Conservation (phyloP, 2,113 vertebrate genomes). For the Oenanthe oenanthe region DNA sequence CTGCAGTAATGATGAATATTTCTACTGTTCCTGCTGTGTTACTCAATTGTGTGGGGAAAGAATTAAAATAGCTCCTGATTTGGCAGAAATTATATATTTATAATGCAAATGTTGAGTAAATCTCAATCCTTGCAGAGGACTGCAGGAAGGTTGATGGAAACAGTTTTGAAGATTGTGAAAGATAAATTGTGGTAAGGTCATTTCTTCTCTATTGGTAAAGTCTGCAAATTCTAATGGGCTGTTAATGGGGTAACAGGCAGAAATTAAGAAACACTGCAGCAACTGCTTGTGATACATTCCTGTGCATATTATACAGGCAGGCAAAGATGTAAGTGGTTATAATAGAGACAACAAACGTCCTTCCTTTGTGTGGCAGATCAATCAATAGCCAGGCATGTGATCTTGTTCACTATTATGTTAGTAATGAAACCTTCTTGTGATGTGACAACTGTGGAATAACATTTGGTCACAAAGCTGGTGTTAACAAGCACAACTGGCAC, state of each 20-base stretch:
- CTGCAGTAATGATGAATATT: background rate
- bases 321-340: constrained; percentile 70
- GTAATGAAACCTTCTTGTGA: constrained; percentile 81
- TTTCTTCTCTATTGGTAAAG: constrained; percentile 32
- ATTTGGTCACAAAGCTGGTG: constrained; percentile 82
- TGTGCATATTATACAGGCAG: constrained; percentile 50
- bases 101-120: constrained; percentile 40
- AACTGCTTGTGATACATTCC: constrained; percentile 48
- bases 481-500: constrained; percentile 82
- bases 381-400: constrained; percentile 80
- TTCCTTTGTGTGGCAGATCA: constrained; percentile 81
- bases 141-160: constrained; percentile 15
- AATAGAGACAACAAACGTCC: constrained; percentile 75
- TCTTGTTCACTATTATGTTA: constrained; percentile 80
- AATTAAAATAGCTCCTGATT: constrained; percentile 59
- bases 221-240: constrained; percentile 59
- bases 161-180: constrained; percentile 44
- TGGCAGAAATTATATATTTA: constrained; percentile 56
- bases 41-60: constrained; percentile 20
- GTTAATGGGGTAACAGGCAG: constrained; percentile 55
- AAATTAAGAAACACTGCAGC: constrained; percentile 28
- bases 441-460: constrained; percentile 82
- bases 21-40: background rate
- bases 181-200: background rate
- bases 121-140: background rate